Evolutionary conservation across 2,888 invertebrate species (phyloP).

Genomic region (Horisme vitalbata): DNA sequence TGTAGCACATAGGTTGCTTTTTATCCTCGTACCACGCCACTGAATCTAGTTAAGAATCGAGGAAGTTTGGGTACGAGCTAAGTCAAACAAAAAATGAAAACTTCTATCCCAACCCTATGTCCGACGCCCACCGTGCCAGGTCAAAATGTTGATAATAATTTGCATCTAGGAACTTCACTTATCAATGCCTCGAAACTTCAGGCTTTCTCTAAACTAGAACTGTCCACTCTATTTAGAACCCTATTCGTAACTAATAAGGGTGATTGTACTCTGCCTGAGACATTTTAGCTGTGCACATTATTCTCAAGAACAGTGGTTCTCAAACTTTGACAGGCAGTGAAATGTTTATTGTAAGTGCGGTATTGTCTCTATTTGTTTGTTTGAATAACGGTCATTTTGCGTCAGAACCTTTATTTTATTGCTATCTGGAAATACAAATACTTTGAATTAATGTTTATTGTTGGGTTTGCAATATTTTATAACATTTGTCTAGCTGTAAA

Average conservation of each 20-base stretch:
- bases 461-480: no score
- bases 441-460: no score
- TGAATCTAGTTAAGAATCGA: no score
- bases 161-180: conserved; percentile 74
- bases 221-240: conserved; percentile 27
- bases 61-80: no score
- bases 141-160: conserved; percentile 71
- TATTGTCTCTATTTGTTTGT: neutral
- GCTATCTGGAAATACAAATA: no score
- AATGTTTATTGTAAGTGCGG: neutral
- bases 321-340: conserved; percentile 15
- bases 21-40: no score
- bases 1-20: no score
- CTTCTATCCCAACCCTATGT: conserved; percentile 44
- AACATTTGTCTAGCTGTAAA: no score
- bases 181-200: conserved; percentile 64
- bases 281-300: conserved; percentile 33
- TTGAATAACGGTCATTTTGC: no score
- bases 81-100: neutral
- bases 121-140: conserved; percentile 56
- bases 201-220: conserved; percentile 58
- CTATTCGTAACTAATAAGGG: conserved; percentile 26
- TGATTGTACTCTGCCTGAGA: conserved; percentile 18
- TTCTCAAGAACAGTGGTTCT: conserved; percentile 24
- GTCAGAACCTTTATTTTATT: no score